Evolutionary conservation across 2,888 invertebrate genomes (phyloP).

Genomic region (Lampropteryx suffumata): DNA sequence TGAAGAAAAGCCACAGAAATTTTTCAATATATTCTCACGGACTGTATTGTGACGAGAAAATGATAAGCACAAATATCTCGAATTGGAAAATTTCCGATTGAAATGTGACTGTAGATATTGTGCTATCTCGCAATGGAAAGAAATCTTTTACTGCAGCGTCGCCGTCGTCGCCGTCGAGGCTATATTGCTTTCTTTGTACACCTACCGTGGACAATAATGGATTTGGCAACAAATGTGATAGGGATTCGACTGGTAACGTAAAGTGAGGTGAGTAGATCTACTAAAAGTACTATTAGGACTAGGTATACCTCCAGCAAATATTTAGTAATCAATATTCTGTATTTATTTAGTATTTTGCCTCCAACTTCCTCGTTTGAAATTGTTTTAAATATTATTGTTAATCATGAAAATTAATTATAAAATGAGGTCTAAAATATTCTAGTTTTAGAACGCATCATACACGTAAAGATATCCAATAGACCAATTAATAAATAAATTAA

Average conservation of each 20-base stretch:
- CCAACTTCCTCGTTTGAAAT: no score
- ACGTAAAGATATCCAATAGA: no score
- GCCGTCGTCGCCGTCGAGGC: slow-evolving; percentile 34
- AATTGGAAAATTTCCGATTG: slow-evolving; percentile 55
- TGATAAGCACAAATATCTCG: slow-evolving; percentile 49
- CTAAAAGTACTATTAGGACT: no score
- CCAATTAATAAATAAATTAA: no score
- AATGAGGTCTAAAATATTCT: no score
- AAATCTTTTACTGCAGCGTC: slow-evolving; percentile 46
- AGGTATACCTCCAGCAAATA: no score
- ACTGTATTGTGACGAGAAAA: slow-evolving; percentile 35
- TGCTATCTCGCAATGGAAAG: slow-evolving; percentile 42
- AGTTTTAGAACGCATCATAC: no score
- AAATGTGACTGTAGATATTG: slow-evolving; percentile 51
- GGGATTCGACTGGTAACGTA: background rate
- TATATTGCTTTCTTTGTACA: slow-evolving; percentile 50
- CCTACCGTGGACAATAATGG: slow-evolving; percentile 43
- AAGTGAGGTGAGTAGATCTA: background rate
- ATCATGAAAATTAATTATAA: no score
- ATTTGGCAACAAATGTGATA: slow-evolving; percentile 48
- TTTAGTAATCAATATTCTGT: no score
- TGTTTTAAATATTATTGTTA: no score
- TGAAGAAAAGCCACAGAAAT: slow-evolving; percentile 8
- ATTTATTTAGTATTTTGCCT: background rate
- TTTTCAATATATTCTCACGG: background rate